phyloP scores from a whole-genome alignment of 2,797 vertebrate genomes.

The Chelonia mydas region DNA sequence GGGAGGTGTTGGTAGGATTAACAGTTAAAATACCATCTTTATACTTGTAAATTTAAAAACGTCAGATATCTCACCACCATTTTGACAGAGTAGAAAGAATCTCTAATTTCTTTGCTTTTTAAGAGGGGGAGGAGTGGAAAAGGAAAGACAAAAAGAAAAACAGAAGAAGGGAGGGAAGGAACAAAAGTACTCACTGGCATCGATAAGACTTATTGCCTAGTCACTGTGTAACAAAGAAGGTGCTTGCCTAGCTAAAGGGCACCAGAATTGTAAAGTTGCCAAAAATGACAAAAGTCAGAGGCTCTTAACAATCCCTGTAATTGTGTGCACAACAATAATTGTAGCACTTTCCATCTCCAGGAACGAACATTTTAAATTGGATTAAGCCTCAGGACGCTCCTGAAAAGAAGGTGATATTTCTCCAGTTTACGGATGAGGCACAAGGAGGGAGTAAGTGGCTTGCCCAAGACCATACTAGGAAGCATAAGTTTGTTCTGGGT shows the following conservation, averaged over 20 bases:
- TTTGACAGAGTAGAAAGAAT: not conserved
- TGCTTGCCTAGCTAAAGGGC: not conserved
- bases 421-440: not conserved
- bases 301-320: not conserved
- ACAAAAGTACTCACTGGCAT: not conserved
- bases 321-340: not conserved
- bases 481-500: not conserved
- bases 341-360: not conserved
- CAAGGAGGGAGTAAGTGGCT: not conserved
- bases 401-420: not conserved
- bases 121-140: not conserved
- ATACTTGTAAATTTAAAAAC: not conserved
- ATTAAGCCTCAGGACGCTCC: not conserved
- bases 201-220: not conserved
- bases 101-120: not conserved
- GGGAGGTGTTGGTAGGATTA: not conserved
- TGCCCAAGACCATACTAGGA: not conserved
- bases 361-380: not conserved
- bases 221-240: not conserved
- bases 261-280: not conserved
- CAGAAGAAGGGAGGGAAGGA: not conserved
- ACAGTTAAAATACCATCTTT: not conserved
- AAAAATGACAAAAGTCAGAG: not conserved
- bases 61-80: not conserved
- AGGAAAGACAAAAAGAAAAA: not conserved